Base-by-base conservation (phyloP, 2,113 vertebrate genomes). In the Saccopteryx bilineata region DNA sequence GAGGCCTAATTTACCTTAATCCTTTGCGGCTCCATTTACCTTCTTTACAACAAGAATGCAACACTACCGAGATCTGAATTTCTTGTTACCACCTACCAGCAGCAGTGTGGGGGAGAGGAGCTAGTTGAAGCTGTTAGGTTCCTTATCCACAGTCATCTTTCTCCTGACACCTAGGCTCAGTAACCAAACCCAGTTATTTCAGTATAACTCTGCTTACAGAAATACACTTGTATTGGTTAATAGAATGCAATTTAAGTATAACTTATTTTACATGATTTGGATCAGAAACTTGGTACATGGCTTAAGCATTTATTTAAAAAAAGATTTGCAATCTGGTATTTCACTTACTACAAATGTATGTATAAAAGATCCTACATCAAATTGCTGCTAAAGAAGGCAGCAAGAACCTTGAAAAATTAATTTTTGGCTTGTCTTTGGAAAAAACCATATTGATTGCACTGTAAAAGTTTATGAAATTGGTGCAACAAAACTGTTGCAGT, bases 391-490 rank as follows among this genome's bases (percentile, higher is more conserved):
- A 97, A 97, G 97, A 96, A 97, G 94, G 98, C 92, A 97, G 90
- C 96, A 97, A 97, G 97, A 94, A 96, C 96, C 98, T 98, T 98
- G 98, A 98, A 98, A 98, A 97, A 98, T 98, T 98, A 98, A 98
- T 98, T 98, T 98, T 98, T 98, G 98, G 98, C 98, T 99, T 99
- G 98, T 97, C 96, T 98, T 95, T 97, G 98, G 98, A 97, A 97
- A 98, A 97, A 98, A 93, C 98, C 95, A 98, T 87, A 97, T 98
- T 39, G 39, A 98, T 98, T 99, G 98, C 98, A 98, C 98, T 98
- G 98, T 98, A 97, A 98, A 98, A 98, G 17, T 56, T 98, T 98
- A 98, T 98, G 98, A 98, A 98, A 98, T 85, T 97, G 98, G 97
- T 98, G 97, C 98, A 98, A 98, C 97, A 98, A 98, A 98, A 98